Percentiles rank a stretch among this genome's conserved stretches.
These are phyloP conservation scores for Coelinius sp. DNA, from an alignment of 2,888 invertebrate genomes.

Conservation along the genomic window DNA sequence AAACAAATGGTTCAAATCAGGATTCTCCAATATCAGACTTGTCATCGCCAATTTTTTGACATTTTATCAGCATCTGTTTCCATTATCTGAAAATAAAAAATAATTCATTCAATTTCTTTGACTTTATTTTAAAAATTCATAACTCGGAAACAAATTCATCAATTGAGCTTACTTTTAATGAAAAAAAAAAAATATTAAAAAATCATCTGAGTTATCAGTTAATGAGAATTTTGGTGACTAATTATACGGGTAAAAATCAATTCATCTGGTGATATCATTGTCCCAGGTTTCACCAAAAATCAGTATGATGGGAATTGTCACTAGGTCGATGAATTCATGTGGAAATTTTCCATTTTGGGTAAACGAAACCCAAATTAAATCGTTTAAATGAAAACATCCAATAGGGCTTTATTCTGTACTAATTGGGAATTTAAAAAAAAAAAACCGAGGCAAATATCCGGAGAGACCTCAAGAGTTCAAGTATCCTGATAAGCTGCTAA, in stretches of 20 bases:
- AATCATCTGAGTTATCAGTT: not conserved
- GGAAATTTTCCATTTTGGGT: not conserved
- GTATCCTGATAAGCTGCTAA: conserved; percentile 15
- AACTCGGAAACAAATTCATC: no score
- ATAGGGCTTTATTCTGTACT: not conserved
- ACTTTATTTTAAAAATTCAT: no score
- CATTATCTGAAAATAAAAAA: conserved; percentile 55
- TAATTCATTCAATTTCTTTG: not conserved
- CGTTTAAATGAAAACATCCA: not conserved
- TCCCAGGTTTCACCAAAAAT: conserved; percentile 5
- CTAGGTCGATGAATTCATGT: not conserved
- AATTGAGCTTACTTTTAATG: no score
- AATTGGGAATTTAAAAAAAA: not conserved
- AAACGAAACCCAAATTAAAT: not conserved
- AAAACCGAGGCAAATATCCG: not conserved
- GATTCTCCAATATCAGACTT: conserved; percentile 70
- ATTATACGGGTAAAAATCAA: conserved; percentile 24
- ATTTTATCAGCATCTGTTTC: conserved; percentile 60
- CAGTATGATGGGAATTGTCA: not conserved
- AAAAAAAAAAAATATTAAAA: no score
- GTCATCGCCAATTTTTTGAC: conserved; percentile 69
- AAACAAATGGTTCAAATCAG: conserved; percentile 69
- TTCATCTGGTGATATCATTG: conserved; percentile 21
- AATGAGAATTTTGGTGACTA: not conserved
- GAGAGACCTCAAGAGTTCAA: not conserved